Conservation (phyloP, 1,140 invertebrate genomes). For the Formica selysi region DNA sequence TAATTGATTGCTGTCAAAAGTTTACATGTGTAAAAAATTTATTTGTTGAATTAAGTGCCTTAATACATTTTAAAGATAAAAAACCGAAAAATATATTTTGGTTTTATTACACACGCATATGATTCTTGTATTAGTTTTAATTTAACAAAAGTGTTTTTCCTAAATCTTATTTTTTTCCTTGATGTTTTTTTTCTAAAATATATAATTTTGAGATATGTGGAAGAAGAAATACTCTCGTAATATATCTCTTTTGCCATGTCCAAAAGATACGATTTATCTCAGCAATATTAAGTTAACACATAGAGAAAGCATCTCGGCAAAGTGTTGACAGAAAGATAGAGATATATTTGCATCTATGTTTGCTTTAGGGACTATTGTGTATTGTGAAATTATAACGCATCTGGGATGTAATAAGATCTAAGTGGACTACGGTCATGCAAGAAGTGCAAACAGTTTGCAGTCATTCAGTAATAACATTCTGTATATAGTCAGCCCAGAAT, state of each 20-base stretch:
- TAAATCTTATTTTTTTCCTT: not conserved
- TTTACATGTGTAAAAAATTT: not conserved
- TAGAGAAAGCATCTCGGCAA: not conserved
- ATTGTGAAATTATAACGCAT: not conserved
- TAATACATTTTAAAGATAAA: not conserved
- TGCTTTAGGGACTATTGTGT: not conserved
- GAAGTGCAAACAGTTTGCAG: slow-evolving; percentile 42
- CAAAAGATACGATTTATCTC: not conserved
- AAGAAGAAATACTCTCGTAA: too few relatives aligned
- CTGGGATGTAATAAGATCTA: not conserved
- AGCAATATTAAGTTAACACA: not conserved
- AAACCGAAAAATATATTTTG: slow-evolving; percentile 15
- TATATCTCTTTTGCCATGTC: not conserved
- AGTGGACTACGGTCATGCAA: slow-evolving; percentile 1
- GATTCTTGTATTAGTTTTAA: not conserved
- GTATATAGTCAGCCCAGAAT: not conserved
- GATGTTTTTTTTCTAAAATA: not conserved
- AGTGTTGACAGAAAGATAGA: not conserved
- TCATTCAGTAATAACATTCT: slow-evolving; percentile 1
- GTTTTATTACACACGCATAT: not conserved
- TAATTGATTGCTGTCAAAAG: not conserved
- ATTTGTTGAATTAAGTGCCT: not conserved
- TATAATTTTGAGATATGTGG: not conserved
- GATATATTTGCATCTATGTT: not conserved
- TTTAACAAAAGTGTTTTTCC: not conserved